A percentile compares a stretch with the other conserved stretches of the same genome.
These are phyloP conservation scores for Ambastaia sidthimunki DNA, from an alignment of 2,797 vertebrate genomes.

Conservation along the genomic window DNA sequence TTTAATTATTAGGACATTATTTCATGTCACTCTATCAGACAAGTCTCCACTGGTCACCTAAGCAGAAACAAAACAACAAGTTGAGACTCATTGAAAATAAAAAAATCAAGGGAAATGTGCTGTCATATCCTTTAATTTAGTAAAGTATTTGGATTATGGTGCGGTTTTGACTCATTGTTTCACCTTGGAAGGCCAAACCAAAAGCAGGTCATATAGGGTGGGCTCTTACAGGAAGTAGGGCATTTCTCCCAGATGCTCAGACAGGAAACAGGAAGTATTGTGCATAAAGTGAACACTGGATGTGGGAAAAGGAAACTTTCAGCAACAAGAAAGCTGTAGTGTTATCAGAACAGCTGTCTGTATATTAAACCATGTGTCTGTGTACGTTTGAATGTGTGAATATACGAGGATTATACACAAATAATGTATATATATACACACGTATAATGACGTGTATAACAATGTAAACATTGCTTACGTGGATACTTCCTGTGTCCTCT, in stretches of 20 bases:
- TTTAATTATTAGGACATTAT: neutral
- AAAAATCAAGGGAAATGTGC: neutral
- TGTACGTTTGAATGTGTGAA: neutral
- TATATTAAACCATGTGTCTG: neutral
- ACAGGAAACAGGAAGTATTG: slow-evolving; percentile 75
- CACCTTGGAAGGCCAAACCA: slow-evolving; percentile 15
- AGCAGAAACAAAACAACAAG: neutral
- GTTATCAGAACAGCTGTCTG: slow-evolving; percentile 21
- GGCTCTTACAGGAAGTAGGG: slow-evolving; percentile 71
- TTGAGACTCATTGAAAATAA: neutral
- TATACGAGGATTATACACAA: too few species aligned
- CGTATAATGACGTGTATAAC: too few species aligned
- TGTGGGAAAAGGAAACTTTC: slow-evolving; percentile 49
- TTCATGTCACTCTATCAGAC: neutral
- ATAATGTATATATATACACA: too few species aligned
- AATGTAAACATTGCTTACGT: too few species aligned
- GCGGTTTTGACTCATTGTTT: slow-evolving; percentile 43
- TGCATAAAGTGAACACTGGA: slow-evolving; percentile 49
- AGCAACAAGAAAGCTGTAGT: slow-evolving; percentile 16
- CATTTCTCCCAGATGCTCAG: slow-evolving; percentile 66
- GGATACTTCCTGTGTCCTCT: too few species aligned
- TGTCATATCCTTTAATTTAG: neutral
- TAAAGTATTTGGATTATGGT: neutral
- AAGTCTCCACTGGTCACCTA: neutral
- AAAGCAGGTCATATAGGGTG: slow-evolving; percentile 49